phyloP scores from a whole-genome alignment of 1,140 invertebrate species.

The Melanaphis sacchari region DNA sequence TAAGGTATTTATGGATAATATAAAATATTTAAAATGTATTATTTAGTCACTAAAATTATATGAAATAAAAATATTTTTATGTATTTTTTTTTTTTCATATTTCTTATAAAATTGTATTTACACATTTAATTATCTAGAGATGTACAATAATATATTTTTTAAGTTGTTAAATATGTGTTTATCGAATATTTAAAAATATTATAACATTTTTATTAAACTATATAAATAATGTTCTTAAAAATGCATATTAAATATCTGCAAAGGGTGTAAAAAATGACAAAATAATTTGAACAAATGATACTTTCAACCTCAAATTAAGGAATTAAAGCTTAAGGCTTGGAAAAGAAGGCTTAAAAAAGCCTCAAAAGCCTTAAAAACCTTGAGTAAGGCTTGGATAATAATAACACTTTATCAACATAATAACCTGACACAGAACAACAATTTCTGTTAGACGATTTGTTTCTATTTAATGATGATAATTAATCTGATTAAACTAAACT shows the following conservation, averaged over 20 bases:
- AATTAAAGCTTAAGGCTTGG: too few species aligned
- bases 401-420: background rate
- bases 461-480: background rate
- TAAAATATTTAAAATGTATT: background rate
- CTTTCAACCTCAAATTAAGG: background rate
- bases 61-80: background rate
- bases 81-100: background rate
- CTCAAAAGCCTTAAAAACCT: too few species aligned
- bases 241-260: background rate
- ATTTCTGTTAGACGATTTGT: background rate
- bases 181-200: background rate
- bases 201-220: background rate
- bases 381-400: constrained; percentile 3
- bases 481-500: background rate
- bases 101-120: background rate
- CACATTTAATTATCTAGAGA: background rate
- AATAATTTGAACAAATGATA: background rate
- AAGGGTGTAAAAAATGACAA: background rate
- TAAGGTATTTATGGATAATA: too few species aligned
- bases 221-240: background rate
- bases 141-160: background rate
- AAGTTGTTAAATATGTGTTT: background rate
- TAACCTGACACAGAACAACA: background rate
- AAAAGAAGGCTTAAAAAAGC: too few species aligned
- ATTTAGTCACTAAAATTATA: background rate